Evolutionary conservation across 2,888 invertebrate genomes (phyloP).

Genomic region (Ophion slaviceki): DNA sequence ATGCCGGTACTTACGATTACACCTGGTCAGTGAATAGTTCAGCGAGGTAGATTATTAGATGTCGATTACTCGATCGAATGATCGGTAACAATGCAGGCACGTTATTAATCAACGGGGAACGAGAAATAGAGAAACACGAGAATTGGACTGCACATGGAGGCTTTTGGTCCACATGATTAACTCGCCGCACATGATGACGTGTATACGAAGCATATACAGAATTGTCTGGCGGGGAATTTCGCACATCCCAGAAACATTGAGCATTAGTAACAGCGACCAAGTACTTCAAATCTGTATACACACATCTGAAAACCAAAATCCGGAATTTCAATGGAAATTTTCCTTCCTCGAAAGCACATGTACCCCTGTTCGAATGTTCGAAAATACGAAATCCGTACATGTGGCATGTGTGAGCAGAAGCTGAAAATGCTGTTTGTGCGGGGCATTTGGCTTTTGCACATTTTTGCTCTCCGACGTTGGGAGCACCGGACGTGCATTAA

Average conservation of each 20-base stretch:
- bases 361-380: slow-evolving; percentile 9
- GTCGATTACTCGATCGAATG: slow-evolving; percentile 62
- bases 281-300: not conserved
- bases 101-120: slow-evolving; percentile 38
- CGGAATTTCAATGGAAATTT: slow-evolving; percentile 49
- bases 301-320: slow-evolving; percentile 26
- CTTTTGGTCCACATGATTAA: slow-evolving; percentile 23
- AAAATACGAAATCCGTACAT: slow-evolving; percentile 28
- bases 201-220: not conserved
- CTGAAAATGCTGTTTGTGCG: not conserved
- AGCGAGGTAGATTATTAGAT: slow-evolving; percentile 70
- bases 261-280: not conserved
- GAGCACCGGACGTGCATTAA: slow-evolving; percentile 19
- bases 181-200: slow-evolving; percentile 14
- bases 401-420: slow-evolving; percentile 3
- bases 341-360: slow-evolving; percentile 25
- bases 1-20: slow-evolving; percentile 59
- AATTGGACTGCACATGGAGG: slow-evolving; percentile 1
- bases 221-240: slow-evolving; percentile 2
- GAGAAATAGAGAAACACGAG: slow-evolving; percentile 28
- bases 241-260: slow-evolving; percentile 4
- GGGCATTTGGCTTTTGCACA: slow-evolving; percentile 3
- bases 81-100: slow-evolving; percentile 40
- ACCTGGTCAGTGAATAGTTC: slow-evolving; percentile 71
- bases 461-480: not conserved